Base-by-base conservation (phyloP, 2,888 invertebrate species). In the Campoplex nolae region DNA sequence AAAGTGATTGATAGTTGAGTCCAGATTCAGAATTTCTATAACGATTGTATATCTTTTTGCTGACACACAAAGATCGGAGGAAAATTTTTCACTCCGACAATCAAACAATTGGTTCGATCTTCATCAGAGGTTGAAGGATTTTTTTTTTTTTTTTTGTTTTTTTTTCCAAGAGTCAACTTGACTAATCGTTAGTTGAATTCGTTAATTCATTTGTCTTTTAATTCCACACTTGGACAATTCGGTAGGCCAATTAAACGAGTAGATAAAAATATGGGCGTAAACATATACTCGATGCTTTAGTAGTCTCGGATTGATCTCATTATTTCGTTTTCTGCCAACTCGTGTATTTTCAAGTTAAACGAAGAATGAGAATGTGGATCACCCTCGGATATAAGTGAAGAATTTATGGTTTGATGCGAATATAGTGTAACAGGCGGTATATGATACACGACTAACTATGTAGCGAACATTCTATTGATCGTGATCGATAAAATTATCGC, bases 371-470 rank as follows among this genome's bases (percentile, higher is more conserved):
- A 82, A 84, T 84, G 87, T 82, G 75, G 82, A 87, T 75, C 67
- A 65, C 58, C 77, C 79, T 70, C 70, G 82, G 23, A 70, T 75
- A 82, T 79, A 82, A 82, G 82, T 71, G 84, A 82, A 82, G 82
- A 87, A 87, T 84, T 87, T 84, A 87, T 87, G 45, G 84, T 76
- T 84, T 82, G 51, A 38, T 38, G 54, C 23, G 42, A 35, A 62
- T 79, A 68, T 79, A 68, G 51, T n/a, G 42, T 16, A 42, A 42
- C 58, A 45, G 13, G 75, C 28, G 32, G 76, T 82, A 6, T 38
- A 82, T 82, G 16, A 45, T 75, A 58, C 32, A 48, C 51, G n/a
- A 4, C 7, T 3, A 28, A 28, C 42, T 65, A 54, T 32, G 62
- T 58, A 42, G 54, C 73, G 70, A 71, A 71, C 70, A 71, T 82